These are phyloP conservation scores for Drosophila fuyamai DNA, from an alignment of 1,140 invertebrate genomes.

Conservation along the genomic window DNA sequence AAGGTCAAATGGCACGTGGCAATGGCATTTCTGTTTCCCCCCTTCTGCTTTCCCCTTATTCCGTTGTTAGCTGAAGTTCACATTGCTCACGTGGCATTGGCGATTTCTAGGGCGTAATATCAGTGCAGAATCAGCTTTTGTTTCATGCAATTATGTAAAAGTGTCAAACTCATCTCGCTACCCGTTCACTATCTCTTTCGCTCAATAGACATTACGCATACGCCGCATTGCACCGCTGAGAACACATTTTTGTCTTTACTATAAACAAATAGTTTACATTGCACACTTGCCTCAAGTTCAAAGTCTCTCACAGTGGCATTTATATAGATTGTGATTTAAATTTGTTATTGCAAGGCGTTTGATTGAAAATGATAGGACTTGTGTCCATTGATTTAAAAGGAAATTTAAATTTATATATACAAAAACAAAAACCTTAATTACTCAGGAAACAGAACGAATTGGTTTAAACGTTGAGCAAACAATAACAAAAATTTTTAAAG, in stretches of 20 bases:
- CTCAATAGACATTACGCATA: slow-evolving; percentile 50
- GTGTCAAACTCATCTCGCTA: slow-evolving; percentile 29
- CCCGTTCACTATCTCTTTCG: background rate
- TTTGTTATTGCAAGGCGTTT: slow-evolving; percentile 19
- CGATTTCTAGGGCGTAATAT: slow-evolving; percentile 33
- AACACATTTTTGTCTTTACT: slow-evolving; percentile 9
- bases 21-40: slow-evolving; percentile 38
- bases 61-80: slow-evolving; percentile 29
- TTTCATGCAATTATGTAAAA: slow-evolving; percentile 57
- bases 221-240: slow-evolving; percentile 26
- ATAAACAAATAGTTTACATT: slow-evolving; percentile 40
- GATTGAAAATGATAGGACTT: slow-evolving; percentile 21
- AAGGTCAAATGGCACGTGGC: slow-evolving; percentile 78
- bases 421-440: slow-evolving; percentile 14
- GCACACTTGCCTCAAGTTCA: slow-evolving; percentile 36
- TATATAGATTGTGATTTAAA: slow-evolving; percentile 10
- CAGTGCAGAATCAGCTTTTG: slow-evolving; percentile 41
- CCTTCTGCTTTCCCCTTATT: background rate
- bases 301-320: slow-evolving; percentile 21
- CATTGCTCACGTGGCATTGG: slow-evolving; percentile 59
- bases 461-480: slow-evolving; percentile 24
- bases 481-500: slow-evolving; percentile 24
- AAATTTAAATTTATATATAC: background rate
- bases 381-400: slow-evolving; percentile 6
- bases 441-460: slow-evolving; percentile 35